A percentile compares a stretch with the other conserved stretches of the same genome.
Evolutionary conservation across 1,140 invertebrate genomes (phyloP).

Genomic region (Solen grandis): DNA sequence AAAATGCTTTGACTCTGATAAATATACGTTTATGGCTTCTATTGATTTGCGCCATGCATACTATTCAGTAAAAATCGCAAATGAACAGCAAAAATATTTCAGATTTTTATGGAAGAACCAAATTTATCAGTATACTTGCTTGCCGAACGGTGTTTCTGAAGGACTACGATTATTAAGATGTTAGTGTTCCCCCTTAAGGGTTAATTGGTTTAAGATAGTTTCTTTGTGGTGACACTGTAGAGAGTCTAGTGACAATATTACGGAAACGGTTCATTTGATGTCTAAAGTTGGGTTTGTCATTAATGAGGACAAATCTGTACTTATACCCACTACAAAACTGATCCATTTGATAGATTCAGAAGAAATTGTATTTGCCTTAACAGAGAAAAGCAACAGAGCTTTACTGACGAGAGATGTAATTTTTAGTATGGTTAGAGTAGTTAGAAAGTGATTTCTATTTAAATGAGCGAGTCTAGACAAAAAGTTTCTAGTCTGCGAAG

Average conservation of each 20-base stretch:
- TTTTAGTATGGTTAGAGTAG: too few relatives aligned
- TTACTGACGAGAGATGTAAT: too few relatives aligned
- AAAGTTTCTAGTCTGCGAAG: too few relatives aligned
- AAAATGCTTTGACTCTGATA: conserved; percentile 17
- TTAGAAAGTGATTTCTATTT: too few relatives aligned
- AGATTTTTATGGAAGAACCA: conserved; percentile 55
- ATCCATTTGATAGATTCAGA: too few relatives aligned
- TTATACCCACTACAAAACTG: conserved; percentile 20
- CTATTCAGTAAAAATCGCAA: conserved; percentile 45
- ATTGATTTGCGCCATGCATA: conserved; percentile 61
- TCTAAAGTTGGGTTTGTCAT: conserved; percentile 31
- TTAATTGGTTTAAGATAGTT: too few relatives aligned
- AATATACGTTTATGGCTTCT: conserved; percentile 41
- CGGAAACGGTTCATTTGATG: conserved; percentile 22
- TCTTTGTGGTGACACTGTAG: conserved; percentile 22
- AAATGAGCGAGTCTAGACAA: too few relatives aligned
- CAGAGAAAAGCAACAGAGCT: too few relatives aligned
- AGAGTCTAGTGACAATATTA: conserved; percentile 48
- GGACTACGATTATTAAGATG: conserved; percentile 56
- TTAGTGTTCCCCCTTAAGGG: too few relatives aligned
- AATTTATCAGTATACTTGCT: conserved; percentile 58
- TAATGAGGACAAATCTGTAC: conserved; percentile 23
- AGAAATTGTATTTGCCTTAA: too few relatives aligned
- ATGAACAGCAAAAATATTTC: conserved; percentile 50
- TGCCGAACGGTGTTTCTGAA: conserved; percentile 50